These are phyloP conservation scores for Branchellion lobata DNA, from an alignment of 2,888 invertebrate genomes.

Conservation along the genomic window DNA sequence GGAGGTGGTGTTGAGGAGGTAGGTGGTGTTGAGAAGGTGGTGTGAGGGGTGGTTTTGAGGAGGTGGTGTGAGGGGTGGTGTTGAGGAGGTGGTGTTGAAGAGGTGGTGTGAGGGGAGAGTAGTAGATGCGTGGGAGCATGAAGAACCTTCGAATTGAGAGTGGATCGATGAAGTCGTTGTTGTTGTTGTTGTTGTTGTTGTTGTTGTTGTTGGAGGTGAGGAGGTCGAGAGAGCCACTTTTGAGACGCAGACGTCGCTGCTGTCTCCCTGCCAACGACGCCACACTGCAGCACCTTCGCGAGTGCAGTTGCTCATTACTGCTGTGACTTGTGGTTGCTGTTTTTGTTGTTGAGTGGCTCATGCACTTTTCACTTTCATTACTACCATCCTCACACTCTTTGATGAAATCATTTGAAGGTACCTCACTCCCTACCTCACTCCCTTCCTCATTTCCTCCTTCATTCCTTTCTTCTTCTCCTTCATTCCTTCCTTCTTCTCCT, in stretches of 20 bases:
- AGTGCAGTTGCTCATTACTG: background rate
- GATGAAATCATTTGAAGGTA: too few species aligned
- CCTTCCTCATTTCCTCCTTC: conserved; percentile 10
- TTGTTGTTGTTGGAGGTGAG: background rate
- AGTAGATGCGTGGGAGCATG: background rate
- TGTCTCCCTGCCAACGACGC: background rate
- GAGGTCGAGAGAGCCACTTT: conserved; percentile 17
- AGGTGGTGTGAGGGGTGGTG: too few species aligned
- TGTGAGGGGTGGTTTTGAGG: too few species aligned
- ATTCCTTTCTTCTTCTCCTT: background rate
- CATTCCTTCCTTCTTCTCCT: background rate
- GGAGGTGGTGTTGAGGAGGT: background rate
- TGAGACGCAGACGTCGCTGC: background rate
- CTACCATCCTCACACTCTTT: background rate
- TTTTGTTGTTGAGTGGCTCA: background rate
- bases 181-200: too few species aligned
- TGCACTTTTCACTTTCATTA: background rate
- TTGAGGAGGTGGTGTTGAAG: background rate
- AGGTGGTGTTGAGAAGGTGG: background rate
- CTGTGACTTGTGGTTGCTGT: background rate
- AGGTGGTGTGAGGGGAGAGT: background rate
- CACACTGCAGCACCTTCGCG: conserved; percentile 5
- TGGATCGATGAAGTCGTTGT: too few species aligned
- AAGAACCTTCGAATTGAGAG: too few species aligned
- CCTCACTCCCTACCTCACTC: background rate